A percentile compares a stretch with the other conserved stretches of the same genome.
These are phyloP conservation scores for Chrysodeixis includens DNA, from an alignment of 2,888 invertebrate species.

Conservation along the genomic window DNA sequence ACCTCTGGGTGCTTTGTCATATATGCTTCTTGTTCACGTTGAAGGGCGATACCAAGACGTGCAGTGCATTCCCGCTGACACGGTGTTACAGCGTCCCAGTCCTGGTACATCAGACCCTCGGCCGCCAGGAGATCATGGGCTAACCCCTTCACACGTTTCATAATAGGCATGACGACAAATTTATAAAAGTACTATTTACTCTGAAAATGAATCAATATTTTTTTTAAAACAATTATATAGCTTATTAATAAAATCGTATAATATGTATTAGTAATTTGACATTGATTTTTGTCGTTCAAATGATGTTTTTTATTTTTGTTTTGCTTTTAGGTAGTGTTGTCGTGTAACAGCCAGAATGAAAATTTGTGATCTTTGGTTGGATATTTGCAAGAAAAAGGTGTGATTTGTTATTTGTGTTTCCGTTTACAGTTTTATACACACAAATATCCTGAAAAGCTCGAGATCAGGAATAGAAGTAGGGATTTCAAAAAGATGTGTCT, in stretches of 20 bases:
- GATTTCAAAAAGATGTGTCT: no score
- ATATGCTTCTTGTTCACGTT: constrained; percentile 80
- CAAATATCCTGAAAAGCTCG: no score
- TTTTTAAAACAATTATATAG: not conserved
- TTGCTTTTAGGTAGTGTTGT: not conserved
- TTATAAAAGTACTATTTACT: not conserved
- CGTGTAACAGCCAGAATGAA: constrained; percentile 6
- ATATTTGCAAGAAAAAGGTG: not conserved
- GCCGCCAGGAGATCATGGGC: constrained; percentile 64
- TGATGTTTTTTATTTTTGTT: not conserved
- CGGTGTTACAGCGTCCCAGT: constrained; percentile 66
- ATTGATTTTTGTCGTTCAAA: constrained; percentile 19
- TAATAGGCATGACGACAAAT: constrained; percentile 68
- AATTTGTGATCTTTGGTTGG: not conserved
- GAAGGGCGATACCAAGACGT: constrained; percentile 72
- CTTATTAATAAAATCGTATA: not conserved
- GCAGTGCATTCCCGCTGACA: constrained; percentile 72
- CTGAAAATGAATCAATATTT: constrained; percentile 4
- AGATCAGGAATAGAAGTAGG: no score
- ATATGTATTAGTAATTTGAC: constrained; percentile 18
- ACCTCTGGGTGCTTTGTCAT: constrained; percentile 80
- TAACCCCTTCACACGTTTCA: constrained; percentile 68
- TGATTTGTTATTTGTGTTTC: no score
- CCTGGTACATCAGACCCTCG: constrained; percentile 72
- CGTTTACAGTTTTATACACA: no score